phyloP scores from a whole-genome alignment of 2,888 invertebrate genomes.

The Ectemnius continuus region DNA sequence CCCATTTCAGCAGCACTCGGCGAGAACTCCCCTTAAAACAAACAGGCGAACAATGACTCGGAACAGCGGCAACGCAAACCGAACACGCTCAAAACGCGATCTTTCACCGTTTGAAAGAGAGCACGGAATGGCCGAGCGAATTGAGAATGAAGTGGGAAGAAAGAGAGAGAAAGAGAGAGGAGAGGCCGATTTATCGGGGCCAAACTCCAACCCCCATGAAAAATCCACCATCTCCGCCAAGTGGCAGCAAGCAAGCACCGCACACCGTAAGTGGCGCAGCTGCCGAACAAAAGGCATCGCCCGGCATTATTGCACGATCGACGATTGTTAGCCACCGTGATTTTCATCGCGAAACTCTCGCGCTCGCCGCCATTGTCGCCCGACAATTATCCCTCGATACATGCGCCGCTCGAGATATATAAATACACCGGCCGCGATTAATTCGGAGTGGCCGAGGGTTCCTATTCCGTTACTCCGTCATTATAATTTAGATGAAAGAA shows the following conservation, averaged over 20 bases:
- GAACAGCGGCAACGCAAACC: constrained; percentile 18
- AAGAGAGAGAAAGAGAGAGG: constrained; percentile 39
- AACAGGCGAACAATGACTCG: constrained; percentile 71
- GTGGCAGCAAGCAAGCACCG: too few relatives aligned
- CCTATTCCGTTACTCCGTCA: too few relatives aligned
- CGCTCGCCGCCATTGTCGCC: constrained; percentile 18
- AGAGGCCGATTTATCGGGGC: constrained; percentile 54
- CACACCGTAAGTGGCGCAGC: constrained; percentile 60
- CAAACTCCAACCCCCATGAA: constrained; percentile 39
- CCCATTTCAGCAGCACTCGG: constrained; percentile 73
- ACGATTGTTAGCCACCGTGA: constrained; percentile 16
- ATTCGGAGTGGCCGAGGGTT: too few relatives aligned
- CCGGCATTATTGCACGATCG: constrained; percentile 44
- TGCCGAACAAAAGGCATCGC: constrained; percentile 55
- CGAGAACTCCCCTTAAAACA: constrained; percentile 70
- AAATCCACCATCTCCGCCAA: constrained; percentile 31
- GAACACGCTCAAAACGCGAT: constrained; percentile 28
- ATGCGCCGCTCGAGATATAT: background rate
- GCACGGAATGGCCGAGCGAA: background rate
- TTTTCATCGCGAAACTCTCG: constrained; percentile 21
- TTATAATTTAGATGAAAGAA: too few relatives aligned
- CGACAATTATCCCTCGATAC: constrained; percentile 7
- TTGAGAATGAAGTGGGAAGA: constrained; percentile 12
- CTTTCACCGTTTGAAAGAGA: constrained; percentile 20
- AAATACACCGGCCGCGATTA: background rate